Evolutionary conservation across 2,797 vertebrate species (phyloP).

Genomic region (Hydrolagus colliei): DNA sequence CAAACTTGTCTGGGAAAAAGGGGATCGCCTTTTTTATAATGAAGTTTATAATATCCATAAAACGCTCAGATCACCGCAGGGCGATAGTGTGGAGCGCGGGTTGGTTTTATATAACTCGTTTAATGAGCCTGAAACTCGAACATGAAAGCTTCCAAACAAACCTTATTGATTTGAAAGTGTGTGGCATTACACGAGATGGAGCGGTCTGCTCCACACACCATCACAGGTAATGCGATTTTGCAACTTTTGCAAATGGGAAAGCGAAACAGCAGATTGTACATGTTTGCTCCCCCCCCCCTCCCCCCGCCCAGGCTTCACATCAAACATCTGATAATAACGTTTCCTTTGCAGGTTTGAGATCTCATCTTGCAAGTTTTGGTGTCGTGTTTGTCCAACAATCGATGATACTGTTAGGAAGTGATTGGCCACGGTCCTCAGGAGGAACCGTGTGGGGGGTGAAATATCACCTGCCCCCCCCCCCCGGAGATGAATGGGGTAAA

Average conservation of each 20-base stretch:
- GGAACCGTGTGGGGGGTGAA: slow-evolving; percentile 5
- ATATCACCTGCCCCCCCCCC: slow-evolving; percentile 19
- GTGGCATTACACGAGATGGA: slow-evolving; percentile 19
- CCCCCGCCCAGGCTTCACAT: background rate
- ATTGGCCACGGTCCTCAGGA: slow-evolving; percentile 28
- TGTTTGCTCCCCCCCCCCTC: background rate
- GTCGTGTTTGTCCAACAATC: background rate
- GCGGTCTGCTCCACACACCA: background rate
- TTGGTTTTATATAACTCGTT: slow-evolving; percentile 11
- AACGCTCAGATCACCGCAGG: slow-evolving; percentile 2
- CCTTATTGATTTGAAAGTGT: slow-evolving; percentile 17
- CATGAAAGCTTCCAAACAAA: slow-evolving; percentile 13
- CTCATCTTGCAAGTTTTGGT: slow-evolving; percentile 32
- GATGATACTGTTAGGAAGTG: slow-evolving; percentile 31
- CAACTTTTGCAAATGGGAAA: background rate
- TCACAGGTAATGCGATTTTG: background rate
- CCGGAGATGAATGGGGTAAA: slow-evolving; percentile 22
- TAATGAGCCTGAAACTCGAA: slow-evolving; percentile 12
- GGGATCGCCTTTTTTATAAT: too few relatives aligned
- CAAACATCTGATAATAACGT: slow-evolving; percentile 16
- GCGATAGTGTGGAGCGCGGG: too few relatives aligned
- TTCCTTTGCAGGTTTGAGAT: slow-evolving; percentile 10
- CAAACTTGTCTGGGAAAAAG: background rate
- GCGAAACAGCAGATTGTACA: background rate
- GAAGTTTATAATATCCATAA: slow-evolving; percentile 14